Base-by-base conservation (phyloP, 2,113 vertebrate species). In the Diphyllodes magnificus region DNA sequence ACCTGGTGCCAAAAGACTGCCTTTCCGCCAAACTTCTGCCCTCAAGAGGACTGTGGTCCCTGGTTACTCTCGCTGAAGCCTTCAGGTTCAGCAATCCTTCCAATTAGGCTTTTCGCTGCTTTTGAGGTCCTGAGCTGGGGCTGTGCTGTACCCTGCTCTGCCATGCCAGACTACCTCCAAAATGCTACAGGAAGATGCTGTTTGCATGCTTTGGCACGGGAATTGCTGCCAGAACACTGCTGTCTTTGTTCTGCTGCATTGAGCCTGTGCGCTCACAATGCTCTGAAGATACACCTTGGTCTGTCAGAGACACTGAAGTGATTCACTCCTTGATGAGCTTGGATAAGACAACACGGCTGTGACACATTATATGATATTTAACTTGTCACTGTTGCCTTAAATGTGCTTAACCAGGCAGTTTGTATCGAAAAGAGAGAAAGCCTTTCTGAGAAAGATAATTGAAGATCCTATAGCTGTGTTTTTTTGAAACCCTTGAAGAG, bases 61-160 rank as follows among this genome's bases (percentile, higher is more conserved):
- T 39, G 24, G 4, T 7, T 22, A 39, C 30, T 54, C 66, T 64
- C 9, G 23, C 59, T 60, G n/a, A 65, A 69, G 8, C 4, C 24
- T 76, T 33, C 39, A 35, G 33, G 6, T 63, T 57, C 2, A 1
- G 6, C 28, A 49, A 22, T 31, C 11, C 0, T 0, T n/a, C 15
- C 1, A 2, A 25, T n/a, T 33, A 61, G 8, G 15, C 2, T 87
- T 79, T 61, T 51, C 0, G 3, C 18, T 35, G 18, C 24, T 47
- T 50, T 54, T 23, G 49, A 84, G 30, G 50, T 24, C 31, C 11
- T 37, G 65, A 50, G 50, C 23, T 37, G 50, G 25, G 53, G 31
- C 50, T 31, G 0, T 21, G 10, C 27, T 61, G 9, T 14, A 49
- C 27, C 44, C 7, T 44, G 6, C 53, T 23, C 15, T 15, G 30